Evolutionary conservation across 2,888 invertebrate species (phyloP), one percentile per base, ranked within the genome.

Genomic region (Andrena camellia): DNA sequence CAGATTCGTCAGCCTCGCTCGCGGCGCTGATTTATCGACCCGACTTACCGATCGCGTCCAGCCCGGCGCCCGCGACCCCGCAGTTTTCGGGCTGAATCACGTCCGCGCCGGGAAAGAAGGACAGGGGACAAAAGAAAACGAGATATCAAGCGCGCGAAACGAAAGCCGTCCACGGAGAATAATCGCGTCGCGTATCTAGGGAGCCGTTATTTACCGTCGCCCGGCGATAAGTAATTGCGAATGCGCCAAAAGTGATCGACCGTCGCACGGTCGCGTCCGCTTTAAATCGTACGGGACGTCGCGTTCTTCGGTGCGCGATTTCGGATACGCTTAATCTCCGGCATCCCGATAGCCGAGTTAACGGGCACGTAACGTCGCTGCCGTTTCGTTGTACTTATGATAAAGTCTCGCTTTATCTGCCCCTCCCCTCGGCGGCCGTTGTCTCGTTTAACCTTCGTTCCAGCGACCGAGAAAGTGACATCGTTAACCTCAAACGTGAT

Each of bases 401-500:
- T 26, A 57, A 8, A 17, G 5, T 0, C 5, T 52, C 54, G 60
- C 68, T 48, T 35, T 64, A 60, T 57, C 62, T 48, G 1, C 20
- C 13, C 1, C 17, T 29, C 4, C 42, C 17, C 33, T 1, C 6
- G 0, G 20, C 6, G 0, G 20, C 35, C 42, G 42, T 42, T 42
- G 42, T 42, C 42, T 42, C 42, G 17, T 42, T 42, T 35, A 33
- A n/a, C 52, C 33, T 63, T 54, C 42, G 26, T 57, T 29, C 23
- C 57, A 10, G 42, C 60, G 52, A 29, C 29, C 83, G 81, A 66
- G 78, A 78, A 84, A 86, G 79, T 66, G 66, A 82, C 78, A 73
- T 78, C 67, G 78, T 84, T 86, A 88, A 88, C 72, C 75, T 84
- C 78, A 67, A 17, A 26, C 54, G 20, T 66, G 80, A 84, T 86